Evolutionary conservation across 2,797 vertebrate species (phyloP), one percentile per base, ranked within the genome.

Genomic region (Megalops cyprinoides): DNA sequence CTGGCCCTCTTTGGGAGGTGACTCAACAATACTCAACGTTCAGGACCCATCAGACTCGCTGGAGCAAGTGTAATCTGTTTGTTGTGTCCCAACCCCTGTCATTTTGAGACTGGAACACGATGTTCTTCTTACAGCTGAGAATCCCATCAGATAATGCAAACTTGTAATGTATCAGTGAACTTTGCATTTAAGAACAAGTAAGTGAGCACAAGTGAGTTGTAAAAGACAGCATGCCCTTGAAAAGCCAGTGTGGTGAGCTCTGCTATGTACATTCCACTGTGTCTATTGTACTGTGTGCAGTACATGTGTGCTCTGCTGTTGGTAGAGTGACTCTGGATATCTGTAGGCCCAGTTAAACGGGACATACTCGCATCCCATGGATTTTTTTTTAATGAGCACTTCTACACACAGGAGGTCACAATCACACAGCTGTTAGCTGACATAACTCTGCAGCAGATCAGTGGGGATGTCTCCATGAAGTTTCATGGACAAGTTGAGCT

Each of bases 321-420:
- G n/a, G n/a, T n/a, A n/a, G 74, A 76, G 48, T 15, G 14, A 15
- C 34, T 20, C 10, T 31, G 28, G 0, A 51, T 25, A 34, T 31
- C 9, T 76, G 14, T 28, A 28, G 14, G 31, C 31, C 1, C 0
- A 42, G 48, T 37, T 42, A 76, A 76, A 18, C 53, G 28, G 28
- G 44, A 53, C n/a, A n/a, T 76, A 51, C 15, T 53, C 20, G 0
- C 25, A 51, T 53, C 48, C 42, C 42, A 18, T 48, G 5, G 23
- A 76, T 48, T 76, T n/a, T n/a, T n/a, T n/a, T 76, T 76, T 74
- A 51, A 37, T 48, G 6, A 28, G 23, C 28, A 53, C 74, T 75
- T 75, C 3, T 25, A 28, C 28, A n/a, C 58, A 62, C 28, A 28
- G 31, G 58, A 49, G 48, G n/a, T 75, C 46, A 44, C 71, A 42